phyloP scores from a whole-genome alignment of 2,113 vertebrate species.

The Xenotilapia caudafasciata region DNA sequence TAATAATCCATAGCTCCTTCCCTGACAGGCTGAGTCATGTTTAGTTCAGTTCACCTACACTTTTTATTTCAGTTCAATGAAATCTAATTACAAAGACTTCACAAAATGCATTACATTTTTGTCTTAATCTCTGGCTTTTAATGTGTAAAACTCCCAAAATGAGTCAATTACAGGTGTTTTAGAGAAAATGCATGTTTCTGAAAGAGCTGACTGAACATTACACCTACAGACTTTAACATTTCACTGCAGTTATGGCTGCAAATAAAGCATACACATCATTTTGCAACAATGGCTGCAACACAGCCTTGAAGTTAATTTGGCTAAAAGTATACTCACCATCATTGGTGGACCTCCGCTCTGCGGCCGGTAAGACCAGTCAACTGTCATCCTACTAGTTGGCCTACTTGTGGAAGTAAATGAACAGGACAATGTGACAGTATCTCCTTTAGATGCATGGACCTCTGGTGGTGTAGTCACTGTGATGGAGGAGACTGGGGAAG shows the following conservation, averaged over 20 bases:
- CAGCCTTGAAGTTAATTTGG: background rate
- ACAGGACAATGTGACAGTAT: slow-evolving; percentile 74
- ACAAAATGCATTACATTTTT: background rate
- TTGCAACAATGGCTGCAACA: background rate
- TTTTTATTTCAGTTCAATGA: background rate
- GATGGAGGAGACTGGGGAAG: slow-evolving; percentile 55
- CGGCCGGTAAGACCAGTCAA: slow-evolving; percentile 85
- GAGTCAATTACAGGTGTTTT: background rate
- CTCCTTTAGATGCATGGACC: slow-evolving; percentile 72
- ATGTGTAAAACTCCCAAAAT: background rate
- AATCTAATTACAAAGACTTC: background rate
- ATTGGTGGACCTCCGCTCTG: slow-evolving; percentile 63
- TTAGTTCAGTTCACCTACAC: background rate
- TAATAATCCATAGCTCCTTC: background rate
- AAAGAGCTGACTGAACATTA: background rate
- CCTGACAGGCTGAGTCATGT: background rate
- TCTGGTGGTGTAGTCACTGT: slow-evolving; percentile 73
- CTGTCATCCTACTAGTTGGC: slow-evolving; percentile 73
- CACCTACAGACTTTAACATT: background rate
- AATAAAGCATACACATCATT: background rate
- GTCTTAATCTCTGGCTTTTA: background rate
- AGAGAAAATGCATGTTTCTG: background rate
- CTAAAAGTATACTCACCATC: slow-evolving; percentile 49
- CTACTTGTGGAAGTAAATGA: slow-evolving; percentile 77
- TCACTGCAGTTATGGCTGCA: background rate